These are phyloP conservation scores for Callosobruchus maculatus DNA, from an alignment of 2,888 invertebrate species.

Conservation along the genomic window DNA sequence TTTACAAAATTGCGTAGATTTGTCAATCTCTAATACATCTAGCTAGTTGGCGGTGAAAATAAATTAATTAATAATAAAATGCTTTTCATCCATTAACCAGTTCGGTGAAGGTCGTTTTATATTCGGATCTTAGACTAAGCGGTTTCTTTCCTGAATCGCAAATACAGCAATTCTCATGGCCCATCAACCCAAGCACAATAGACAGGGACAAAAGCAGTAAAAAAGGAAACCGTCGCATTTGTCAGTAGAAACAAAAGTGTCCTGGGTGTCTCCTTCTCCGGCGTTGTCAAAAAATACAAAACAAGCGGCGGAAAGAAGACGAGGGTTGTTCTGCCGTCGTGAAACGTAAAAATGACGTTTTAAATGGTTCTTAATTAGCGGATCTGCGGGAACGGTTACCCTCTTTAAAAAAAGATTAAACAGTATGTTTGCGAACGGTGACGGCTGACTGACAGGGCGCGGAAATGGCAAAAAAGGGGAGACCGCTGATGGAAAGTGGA, in stretches of 20 bases:
- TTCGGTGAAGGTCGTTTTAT: too few species aligned
- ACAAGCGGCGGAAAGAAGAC: slow-evolving; percentile 4
- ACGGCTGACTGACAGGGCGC: slow-evolving; percentile 37
- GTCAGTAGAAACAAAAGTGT: not conserved
- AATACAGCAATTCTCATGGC: not conserved
- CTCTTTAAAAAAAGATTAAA: slow-evolving; percentile 51
- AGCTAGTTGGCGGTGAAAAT: too few species aligned
- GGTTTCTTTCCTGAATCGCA: too few species aligned
- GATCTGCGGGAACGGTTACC: slow-evolving; percentile 42
- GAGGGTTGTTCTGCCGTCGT: slow-evolving; percentile 4
- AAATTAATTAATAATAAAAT: too few species aligned
- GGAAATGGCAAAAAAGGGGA: not conserved
- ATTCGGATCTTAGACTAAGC: too few species aligned
- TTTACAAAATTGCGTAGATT: too few species aligned
- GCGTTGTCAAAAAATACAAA: not conserved
- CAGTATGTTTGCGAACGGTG: slow-evolving; percentile 48
- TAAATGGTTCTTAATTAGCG: slow-evolving; percentile 51
- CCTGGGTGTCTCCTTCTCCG: not conserved
- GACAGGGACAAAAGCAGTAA: not conserved
- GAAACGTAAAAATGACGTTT: slow-evolving; percentile 49
- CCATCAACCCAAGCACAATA: not conserved
- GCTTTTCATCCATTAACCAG: too few species aligned
- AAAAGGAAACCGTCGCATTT: not conserved
- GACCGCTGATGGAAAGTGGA: not conserved
- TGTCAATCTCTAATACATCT: too few species aligned